phyloP scores from a whole-genome alignment of 2,113 vertebrate species.

The Forbesichthys papilliferus region DNA sequence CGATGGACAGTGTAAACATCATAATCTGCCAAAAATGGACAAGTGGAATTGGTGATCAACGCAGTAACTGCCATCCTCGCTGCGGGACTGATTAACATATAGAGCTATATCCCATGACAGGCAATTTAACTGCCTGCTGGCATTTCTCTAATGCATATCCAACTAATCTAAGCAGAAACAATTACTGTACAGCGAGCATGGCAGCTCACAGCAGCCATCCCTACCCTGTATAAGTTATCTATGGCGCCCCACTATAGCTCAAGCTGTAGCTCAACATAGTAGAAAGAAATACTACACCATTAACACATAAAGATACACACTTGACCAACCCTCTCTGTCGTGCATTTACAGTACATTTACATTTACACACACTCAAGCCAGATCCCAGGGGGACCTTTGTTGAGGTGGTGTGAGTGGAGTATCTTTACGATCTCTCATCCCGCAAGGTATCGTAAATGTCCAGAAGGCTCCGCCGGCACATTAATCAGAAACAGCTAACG shows the following conservation, averaged over 20 bases:
- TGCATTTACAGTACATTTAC: slow-evolving; percentile 29
- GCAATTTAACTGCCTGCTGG: slow-evolving; percentile 45
- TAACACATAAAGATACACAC: slow-evolving; percentile 65
- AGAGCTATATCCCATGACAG: slow-evolving; percentile 23
- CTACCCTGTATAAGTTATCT: neutral
- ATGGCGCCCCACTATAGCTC: neutral
- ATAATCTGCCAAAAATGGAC: neutral
- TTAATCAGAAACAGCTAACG: slow-evolving; percentile 78
- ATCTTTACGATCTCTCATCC: slow-evolving; percentile 65
- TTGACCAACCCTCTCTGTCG: neutral
- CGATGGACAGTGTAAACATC: neutral
- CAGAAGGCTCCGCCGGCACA: slow-evolving; percentile 67
- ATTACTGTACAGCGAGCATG: slow-evolving; percentile 34
- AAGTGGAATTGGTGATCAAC: neutral
- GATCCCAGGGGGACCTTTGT: slow-evolving; percentile 7
- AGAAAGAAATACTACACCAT: slow-evolving; percentile 35
- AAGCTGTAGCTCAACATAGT: neutral
- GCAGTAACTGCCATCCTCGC: slow-evolving; percentile 5
- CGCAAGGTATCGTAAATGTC: slow-evolving; percentile 77
- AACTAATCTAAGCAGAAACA: slow-evolving; percentile 36
- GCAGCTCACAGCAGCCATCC: slow-evolving; percentile 19
- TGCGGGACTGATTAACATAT: slow-evolving; percentile 39
- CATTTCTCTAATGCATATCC: slow-evolving; percentile 43
- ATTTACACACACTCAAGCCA: slow-evolving; percentile 19
- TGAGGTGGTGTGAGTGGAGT: neutral